Evolutionary conservation across 1,140 invertebrate genomes (phyloP), one percentile per base, ranked within the genome.

Genomic region (Neodiprion lecontei): DNA sequence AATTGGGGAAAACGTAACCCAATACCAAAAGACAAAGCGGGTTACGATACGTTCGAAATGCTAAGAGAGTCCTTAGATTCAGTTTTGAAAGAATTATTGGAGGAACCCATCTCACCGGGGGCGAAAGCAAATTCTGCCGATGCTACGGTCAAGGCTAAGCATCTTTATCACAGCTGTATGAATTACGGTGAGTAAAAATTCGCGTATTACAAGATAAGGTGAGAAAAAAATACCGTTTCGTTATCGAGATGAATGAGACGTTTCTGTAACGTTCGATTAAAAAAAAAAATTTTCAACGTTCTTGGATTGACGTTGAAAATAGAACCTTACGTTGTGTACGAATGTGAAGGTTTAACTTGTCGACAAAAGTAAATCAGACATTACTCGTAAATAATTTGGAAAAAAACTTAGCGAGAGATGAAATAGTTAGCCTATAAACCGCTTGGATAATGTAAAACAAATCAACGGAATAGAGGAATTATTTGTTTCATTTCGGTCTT

Each of bases 151-250:
- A 96, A 96, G 87, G 95, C 94, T 0, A 96, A 95, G 84, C 88
- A 92, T 83, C 89, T 97, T 1, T 98, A 95, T 81, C 90, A 91
- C 77, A 96, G 95, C 1, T 98, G 96, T 78, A 94, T 97, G 90
- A 94, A 97, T 84, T 91, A 92, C 85, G 89, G 92, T 93, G 88
- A 83, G 86, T 76, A 50, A 65, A 66, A 48, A 50, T 75, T 17
- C 28, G 28, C 28, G 28, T 2, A 40, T 40, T 40, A 40, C 28
- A 5, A 49, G n/a, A 21, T 12, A n/a, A 48, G 50, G n/a, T n/a
- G 17, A 40, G 40, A 49, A 66, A 66, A 66, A 4, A 40, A 40
- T 40, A 40, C 28, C 28, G 28, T 40, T 40, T 40, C 28, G 28
- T 2, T 40, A 40, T 40, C 5, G 28, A 40, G 28, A 40, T 40